These are phyloP conservation scores for Xenus cinereus DNA, from an alignment of 2,113 vertebrate species.

Conservation along the genomic window DNA sequence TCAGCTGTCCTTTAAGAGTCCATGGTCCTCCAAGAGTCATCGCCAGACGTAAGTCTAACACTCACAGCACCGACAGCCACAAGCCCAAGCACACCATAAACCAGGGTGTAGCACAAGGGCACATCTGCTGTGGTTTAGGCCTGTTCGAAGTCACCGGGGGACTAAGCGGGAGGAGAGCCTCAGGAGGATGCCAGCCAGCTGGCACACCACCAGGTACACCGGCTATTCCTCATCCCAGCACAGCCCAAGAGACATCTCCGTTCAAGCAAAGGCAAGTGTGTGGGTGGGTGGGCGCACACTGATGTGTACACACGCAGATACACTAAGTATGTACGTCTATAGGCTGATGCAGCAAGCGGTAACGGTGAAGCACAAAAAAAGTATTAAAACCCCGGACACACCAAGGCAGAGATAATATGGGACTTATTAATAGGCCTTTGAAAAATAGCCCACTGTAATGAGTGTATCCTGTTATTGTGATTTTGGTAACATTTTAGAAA, in stretches of 20 bases:
- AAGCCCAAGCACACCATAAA: not conserved
- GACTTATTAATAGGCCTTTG: not conserved
- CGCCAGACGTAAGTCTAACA: not conserved
- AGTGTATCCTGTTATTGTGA: fast-evolving
- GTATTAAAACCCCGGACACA: fast-evolving
- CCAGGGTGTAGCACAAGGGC: not conserved
- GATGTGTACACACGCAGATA: too few species aligned
- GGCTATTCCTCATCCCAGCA: not conserved
- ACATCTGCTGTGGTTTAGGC: fast-evolving
- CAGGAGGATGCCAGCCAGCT: not conserved
- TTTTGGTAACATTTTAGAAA: not conserved
- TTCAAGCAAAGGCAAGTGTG: not conserved
- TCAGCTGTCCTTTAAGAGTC: not conserved
- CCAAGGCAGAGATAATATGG: not conserved
- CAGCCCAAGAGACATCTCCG: not conserved
- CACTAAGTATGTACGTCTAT: fast-evolving
- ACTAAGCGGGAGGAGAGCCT: not conserved
- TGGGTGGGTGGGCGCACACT: not conserved
- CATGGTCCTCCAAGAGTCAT: not conserved
- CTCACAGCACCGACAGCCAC: not conserved
- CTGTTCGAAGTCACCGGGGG: not conserved
- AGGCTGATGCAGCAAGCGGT: not conserved
- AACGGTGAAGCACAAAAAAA: not conserved
- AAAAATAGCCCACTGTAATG: not conserved
- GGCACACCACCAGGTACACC: not conserved